Evolutionary conservation across 2,888 invertebrate genomes (phyloP).

Genomic region (Patella ulyssiponensis): DNA sequence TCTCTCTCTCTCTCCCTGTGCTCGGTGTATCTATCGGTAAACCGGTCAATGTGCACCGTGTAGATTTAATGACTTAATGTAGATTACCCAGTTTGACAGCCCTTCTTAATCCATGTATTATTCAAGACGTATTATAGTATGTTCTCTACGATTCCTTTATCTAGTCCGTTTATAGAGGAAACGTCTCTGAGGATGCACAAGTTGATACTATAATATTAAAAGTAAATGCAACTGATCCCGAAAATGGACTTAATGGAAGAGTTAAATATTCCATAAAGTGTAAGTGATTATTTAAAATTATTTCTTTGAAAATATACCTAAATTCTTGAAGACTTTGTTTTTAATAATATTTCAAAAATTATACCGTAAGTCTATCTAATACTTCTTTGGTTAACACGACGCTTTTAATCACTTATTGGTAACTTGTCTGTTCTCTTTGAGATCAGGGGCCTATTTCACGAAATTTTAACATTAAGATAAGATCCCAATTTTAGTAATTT

Average conservation of each 20-base stretch:
- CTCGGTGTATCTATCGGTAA: not conserved
- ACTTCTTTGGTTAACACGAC: no score
- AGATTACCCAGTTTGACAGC: no score
- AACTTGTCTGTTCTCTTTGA: no score
- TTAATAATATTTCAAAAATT: not conserved
- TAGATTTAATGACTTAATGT: no score
- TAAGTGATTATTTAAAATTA: not conserved
- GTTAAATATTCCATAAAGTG: slow-evolving; percentile 13
- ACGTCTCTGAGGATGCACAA: slow-evolving; percentile 2
- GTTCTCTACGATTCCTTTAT: not conserved
- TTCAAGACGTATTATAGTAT: no score
- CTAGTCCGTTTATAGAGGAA: not conserved
- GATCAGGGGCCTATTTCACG: no score
- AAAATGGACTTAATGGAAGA: slow-evolving; percentile 26
- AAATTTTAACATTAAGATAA: no score
- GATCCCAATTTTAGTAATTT: no score
- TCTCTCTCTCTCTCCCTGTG: not conserved
- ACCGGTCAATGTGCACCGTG: not conserved
- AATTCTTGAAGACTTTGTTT: not conserved
- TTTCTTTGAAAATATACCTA: no score
- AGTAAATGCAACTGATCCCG: not conserved
- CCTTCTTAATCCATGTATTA: no score
- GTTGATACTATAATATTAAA: slow-evolving; percentile 8
- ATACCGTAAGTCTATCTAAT: no score
- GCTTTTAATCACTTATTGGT: no score